A percentile compares a stretch with the other conserved stretches of the same genome.
These are phyloP conservation scores for Colletes gigas DNA, from an alignment of 1,140 invertebrate genomes.

Conservation along the genomic window DNA sequence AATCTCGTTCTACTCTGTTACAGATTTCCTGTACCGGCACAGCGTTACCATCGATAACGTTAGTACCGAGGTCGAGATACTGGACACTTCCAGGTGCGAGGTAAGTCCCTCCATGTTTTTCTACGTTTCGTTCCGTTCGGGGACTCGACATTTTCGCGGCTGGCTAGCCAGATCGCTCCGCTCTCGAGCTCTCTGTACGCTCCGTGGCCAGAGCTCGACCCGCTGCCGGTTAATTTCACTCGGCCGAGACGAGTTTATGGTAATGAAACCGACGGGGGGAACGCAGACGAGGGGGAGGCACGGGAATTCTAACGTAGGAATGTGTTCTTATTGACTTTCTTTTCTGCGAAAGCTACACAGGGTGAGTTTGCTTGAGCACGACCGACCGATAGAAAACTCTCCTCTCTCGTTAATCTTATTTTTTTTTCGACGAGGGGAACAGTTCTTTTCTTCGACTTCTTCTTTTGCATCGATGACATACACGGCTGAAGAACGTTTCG, in stretches of 20 bases:
- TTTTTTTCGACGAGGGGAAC: too few species aligned
- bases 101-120: slow-evolving; percentile 81
- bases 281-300: too few species aligned
- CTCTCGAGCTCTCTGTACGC: too few species aligned
- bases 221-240: slow-evolving; percentile 5
- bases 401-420: too few species aligned
- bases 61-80: slow-evolving; percentile 90
- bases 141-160: background rate
- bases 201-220: too few species aligned
- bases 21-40: slow-evolving; percentile 91
- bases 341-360: slow-evolving; percentile 14
- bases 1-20: slow-evolving; percentile 78
- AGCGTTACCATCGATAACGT: slow-evolving; percentile 89
- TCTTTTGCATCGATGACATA: too few species aligned
- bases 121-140: background rate
- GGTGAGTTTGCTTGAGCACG: slow-evolving; percentile 7
- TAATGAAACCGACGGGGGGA: background rate
- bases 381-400: background rate
- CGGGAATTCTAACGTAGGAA: background rate
- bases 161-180: background rate
- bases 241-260: slow-evolving; percentile 14
- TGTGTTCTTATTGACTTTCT: slow-evolving; percentile 23
- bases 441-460: too few species aligned
- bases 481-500: too few species aligned
- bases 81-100: slow-evolving; percentile 90